Evolutionary conservation across 2,888 invertebrate genomes (phyloP).

Genomic region (Diplolepis rosae): DNA sequence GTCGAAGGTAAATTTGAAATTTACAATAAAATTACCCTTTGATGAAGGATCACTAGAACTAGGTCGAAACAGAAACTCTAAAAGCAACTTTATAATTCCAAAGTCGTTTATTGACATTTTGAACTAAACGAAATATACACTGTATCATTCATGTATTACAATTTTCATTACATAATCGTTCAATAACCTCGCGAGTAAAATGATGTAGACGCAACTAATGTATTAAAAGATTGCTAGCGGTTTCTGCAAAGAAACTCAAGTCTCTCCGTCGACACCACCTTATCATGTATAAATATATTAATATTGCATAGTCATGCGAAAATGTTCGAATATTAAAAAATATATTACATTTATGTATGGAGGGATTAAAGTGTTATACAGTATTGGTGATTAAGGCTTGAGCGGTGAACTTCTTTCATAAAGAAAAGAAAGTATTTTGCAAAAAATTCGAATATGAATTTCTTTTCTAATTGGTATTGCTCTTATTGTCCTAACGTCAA

Average conservation of each 20-base stretch:
- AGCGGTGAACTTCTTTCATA: slow-evolving; percentile 13
- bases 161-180: slow-evolving; percentile 59
- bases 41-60: background rate
- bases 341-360: slow-evolving; percentile 63
- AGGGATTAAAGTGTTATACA: slow-evolving; percentile 65
- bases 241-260: slow-evolving; percentile 32
- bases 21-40: too few species aligned
- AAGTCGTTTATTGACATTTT: slow-evolving; percentile 56
- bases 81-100: slow-evolving; percentile 38
- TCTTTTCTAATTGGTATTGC: background rate
- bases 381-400: slow-evolving; percentile 51
- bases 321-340: slow-evolving; percentile 65
- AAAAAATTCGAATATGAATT: background rate
- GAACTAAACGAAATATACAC: slow-evolving; percentile 67
- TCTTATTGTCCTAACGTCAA: slow-evolving; percentile 2
- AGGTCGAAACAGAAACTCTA: background rate
- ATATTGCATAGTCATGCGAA: slow-evolving; percentile 70
- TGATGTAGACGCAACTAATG: slow-evolving; percentile 35
- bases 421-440: background rate
- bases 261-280: slow-evolving; percentile 33
- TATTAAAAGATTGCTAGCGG: slow-evolving; percentile 46
- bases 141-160: slow-evolving; percentile 66
- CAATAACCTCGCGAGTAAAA: slow-evolving; percentile 49
- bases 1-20: too few species aligned
- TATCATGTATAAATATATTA: slow-evolving; percentile 61